A percentile compares a stretch with the other conserved stretches of the same genome.
phyloP scores from a whole-genome alignment of 2,113 vertebrate genomes.

The Syngnathus scovelli region DNA sequence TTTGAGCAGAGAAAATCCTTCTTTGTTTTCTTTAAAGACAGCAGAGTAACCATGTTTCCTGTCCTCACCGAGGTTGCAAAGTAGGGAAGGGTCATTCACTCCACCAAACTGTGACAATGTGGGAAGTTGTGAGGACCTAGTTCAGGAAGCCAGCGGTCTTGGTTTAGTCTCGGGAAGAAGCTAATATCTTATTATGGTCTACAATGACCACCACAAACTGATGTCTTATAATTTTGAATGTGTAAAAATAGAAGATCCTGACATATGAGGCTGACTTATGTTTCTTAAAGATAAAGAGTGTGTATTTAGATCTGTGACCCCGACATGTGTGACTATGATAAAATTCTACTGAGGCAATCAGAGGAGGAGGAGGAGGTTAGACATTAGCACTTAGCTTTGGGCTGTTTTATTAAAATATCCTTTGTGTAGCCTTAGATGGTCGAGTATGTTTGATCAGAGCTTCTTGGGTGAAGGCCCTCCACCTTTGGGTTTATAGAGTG shows the following conservation, averaged over 20 bases:
- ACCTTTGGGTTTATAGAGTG: not conserved
- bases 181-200: slow-evolving; percentile 6
- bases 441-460: not conserved
- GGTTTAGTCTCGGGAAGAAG: slow-evolving; percentile 3
- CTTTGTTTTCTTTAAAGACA: not conserved
- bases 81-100: not conserved
- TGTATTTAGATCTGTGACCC: not conserved
- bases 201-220: not conserved
- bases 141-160: not conserved
- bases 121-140: not conserved
- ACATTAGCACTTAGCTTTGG: not conserved
- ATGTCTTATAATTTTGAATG: slow-evolving; percentile 2
- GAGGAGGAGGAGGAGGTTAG: not conserved
- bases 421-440: not conserved
- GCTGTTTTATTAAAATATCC: not conserved
- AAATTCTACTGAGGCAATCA: not conserved
- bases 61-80: not conserved
- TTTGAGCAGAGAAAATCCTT: not conserved
- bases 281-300: not conserved
- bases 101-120: not conserved
- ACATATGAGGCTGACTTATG: not conserved
- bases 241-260: not conserved
- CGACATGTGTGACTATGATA: not conserved
- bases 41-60: not conserved
- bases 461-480: not conserved